phyloP scores from a whole-genome alignment of 2,797 vertebrate species.

The Coregonus suidteri region DNA sequence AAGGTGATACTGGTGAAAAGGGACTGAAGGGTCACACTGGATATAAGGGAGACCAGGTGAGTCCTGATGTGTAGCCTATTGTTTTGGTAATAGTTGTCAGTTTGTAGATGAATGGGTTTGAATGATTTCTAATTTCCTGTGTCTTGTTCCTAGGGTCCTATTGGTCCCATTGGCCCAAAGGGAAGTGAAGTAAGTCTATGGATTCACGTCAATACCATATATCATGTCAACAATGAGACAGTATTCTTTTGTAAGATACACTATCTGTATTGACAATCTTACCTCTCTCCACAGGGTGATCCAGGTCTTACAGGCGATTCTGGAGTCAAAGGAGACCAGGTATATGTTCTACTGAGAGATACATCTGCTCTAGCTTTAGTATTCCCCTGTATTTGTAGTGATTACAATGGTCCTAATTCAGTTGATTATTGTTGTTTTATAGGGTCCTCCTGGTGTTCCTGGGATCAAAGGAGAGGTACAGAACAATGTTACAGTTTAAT shows the following conservation, averaged over 20 bases:
- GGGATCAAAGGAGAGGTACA: slow-evolving; percentile 80
- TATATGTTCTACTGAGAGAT: slow-evolving; percentile 28
- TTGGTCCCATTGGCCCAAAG: slow-evolving; percentile 68
- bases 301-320: slow-evolving; percentile 63
- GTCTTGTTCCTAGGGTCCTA: slow-evolving; percentile 56
- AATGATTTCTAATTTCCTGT: background rate
- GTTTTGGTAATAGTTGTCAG: background rate
- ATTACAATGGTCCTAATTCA: background rate
- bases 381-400: background rate
- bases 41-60: slow-evolving; percentile 78
- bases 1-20: slow-evolving; percentile 66
- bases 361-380: background rate
- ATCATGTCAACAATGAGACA: background rate
- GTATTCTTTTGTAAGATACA: background rate
- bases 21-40: slow-evolving; percentile 81
- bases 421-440: slow-evolving; percentile 39
- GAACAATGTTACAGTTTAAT: background rate
- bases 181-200: slow-evolving; percentile 70
- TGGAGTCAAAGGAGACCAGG: slow-evolving; percentile 79
- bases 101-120: background rate
- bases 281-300: slow-evolving; percentile 65
- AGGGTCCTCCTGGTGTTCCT: slow-evolving; percentile 77
- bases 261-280: background rate
- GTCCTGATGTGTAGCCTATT: background rate
- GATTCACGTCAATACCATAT: background rate